Conservation (phyloP, 2,113 vertebrate species). For the Turdus rufiventris region DNA sequence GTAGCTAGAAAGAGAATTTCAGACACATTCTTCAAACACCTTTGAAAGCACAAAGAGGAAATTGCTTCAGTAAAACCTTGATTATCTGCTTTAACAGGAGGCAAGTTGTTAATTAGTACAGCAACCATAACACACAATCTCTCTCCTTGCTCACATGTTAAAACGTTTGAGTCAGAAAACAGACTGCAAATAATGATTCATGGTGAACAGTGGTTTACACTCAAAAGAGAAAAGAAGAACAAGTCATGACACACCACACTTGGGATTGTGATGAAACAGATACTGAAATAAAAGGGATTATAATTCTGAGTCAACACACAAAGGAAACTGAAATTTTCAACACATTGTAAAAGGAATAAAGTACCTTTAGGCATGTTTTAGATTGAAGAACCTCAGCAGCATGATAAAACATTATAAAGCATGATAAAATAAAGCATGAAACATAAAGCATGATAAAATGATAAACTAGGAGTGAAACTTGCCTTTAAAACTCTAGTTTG, state of each 20-base stretch:
- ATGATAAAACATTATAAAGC: too few species aligned
- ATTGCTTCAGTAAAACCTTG: background rate
- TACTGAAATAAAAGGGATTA: background rate
- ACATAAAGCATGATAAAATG: background rate
- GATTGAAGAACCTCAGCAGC: background rate
- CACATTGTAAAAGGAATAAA: background rate
- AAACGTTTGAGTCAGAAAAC: background rate
- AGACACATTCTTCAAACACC: background rate
- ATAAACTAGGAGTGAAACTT: background rate
- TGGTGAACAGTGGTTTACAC: background rate
- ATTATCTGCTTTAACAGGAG: background rate
- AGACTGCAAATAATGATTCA: background rate
- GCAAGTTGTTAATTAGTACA: background rate
- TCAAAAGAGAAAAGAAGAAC: background rate
- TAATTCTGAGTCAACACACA: background rate
- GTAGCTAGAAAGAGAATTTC: background rate
- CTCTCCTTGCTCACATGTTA: background rate
- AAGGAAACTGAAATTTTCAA: background rate
- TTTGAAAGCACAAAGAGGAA: constrained; percentile 4
- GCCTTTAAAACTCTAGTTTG: constrained; percentile 91
- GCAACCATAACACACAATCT: background rate
- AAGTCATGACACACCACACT: background rate
- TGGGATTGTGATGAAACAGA: background rate
- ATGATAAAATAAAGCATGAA: too few species aligned
- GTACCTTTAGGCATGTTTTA: background rate